These are phyloP conservation scores for Macroteleia sp. DNA, from an alignment of 2,888 invertebrate genomes.

Conservation along the genomic window DNA sequence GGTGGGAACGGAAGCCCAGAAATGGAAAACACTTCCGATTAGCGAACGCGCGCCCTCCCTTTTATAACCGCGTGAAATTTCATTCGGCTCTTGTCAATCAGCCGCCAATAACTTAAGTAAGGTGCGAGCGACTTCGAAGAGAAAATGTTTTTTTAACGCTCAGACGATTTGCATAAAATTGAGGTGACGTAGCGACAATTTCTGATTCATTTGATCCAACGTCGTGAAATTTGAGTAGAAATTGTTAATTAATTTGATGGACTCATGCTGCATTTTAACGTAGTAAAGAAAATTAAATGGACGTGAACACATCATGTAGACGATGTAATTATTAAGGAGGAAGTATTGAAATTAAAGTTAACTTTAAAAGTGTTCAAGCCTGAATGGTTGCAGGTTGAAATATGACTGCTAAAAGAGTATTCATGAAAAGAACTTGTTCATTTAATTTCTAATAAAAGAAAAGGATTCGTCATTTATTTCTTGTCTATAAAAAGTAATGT, in stretches of 20 bases:
- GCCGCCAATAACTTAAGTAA: conserved; percentile 26
- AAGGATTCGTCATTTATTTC: too few species aligned
- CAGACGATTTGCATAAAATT: conserved; percentile 2
- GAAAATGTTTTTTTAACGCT: conserved; percentile 9
- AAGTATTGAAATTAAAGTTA: too few species aligned
- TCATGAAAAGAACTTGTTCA: too few species aligned
- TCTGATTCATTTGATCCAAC: not conserved
- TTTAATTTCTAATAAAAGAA: too few species aligned
- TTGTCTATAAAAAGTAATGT: too few species aligned
- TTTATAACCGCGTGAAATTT: conserved; percentile 37
- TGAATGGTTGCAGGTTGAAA: too few species aligned
- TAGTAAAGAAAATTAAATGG: too few species aligned
- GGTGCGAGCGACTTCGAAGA: not conserved
- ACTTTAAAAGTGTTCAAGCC: too few species aligned
- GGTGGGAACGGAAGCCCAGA: conserved; percentile 28
- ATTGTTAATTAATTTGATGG: not conserved
- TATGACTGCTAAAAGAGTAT: too few species aligned
- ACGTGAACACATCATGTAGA: too few species aligned
- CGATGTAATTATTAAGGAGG: too few species aligned
- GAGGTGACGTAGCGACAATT: not conserved
- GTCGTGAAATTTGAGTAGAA: not conserved
- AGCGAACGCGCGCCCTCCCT: conserved; percentile 39
- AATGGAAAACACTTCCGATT: conserved; percentile 61
- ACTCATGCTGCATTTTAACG: not conserved
- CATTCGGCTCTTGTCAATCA: conserved; percentile 45